Base-by-base conservation (phyloP, 92 coral and sea anemone genomes). In the Pocillopora grandis region DNA sequence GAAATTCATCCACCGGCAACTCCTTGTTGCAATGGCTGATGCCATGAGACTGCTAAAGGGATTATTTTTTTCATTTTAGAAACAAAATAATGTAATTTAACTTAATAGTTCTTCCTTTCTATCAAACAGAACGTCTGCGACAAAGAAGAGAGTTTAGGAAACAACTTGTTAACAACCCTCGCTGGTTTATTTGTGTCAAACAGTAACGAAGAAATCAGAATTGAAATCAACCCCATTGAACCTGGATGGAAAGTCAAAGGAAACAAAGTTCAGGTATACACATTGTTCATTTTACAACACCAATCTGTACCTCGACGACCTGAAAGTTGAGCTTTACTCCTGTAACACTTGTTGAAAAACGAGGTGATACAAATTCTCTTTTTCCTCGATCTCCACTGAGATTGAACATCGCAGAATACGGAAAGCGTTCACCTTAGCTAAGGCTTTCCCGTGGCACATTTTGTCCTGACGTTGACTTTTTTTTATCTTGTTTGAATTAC, bases 171-270 rank as follows among this genome's bases (percentile, higher is more conserved):
- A 20, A 57, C 80, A 52, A 31, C 87, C 16, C 56, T 76, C 37
- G 80, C 76, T 49, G 80, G 81, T 2, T 14, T 84, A 66, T 76
- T 84, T 58, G 66, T 84, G n/a, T 84, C 87, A 49, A 76, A 75
- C 74, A 76, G 42, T 49, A n/a, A 76, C 6, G 58, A 64, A 65
- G 87, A 84, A 16, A 76, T 84, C 71, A 84, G 19, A 62, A 82
- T 72, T 36, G 55, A 61, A 19, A 31, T 82, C 48, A 42, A 16
- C 48, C 42, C 70, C 4, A 57, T 82, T 5, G 72, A 82, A n/a
- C 16, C 61, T 16, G 86, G 86, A 62, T 82, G 78, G 78, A 48
- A 62, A n/a, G 62, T 82, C 71, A 82, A 61, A 73, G 86, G 72
- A 61, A 72, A 69, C 79, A 60, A 71, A 33, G 86, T 72, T 5